Conservation (phyloP, 2,797 vertebrate species). For the Enteromius viviparus region DNA sequence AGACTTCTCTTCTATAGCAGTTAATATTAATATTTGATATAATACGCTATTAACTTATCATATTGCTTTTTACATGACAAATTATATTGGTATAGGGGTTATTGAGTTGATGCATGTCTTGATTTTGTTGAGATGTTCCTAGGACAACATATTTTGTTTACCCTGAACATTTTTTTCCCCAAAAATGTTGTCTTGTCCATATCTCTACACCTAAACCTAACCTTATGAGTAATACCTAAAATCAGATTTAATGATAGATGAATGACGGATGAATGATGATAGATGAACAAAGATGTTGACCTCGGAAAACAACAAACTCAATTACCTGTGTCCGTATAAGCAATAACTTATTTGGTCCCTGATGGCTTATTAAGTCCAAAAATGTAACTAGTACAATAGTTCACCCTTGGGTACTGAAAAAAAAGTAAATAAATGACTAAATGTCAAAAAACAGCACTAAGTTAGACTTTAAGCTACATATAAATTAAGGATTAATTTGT, state of each 20-base stretch:
- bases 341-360: slow-evolving; percentile 28
- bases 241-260: too few species aligned
- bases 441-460: background rate
- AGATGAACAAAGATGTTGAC: too few species aligned
- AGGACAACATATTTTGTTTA: background rate
- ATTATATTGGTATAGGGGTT: background rate
- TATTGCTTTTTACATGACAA: background rate
- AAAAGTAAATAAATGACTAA: background rate
- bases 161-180: too few species aligned
- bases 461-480: background rate
- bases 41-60: background rate
- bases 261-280: too few species aligned
- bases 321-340: background rate
- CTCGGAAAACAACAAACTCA: too few species aligned
- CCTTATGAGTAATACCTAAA: too few species aligned
- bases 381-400: background rate
- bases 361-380: slow-evolving; percentile 43
- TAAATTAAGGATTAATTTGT: background rate
- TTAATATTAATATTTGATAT: background rate
- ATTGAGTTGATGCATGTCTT: slow-evolving; percentile 6
- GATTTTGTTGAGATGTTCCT: background rate
- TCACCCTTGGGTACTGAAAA: background rate
- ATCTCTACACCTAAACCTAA: too few species aligned
- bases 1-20: background rate
- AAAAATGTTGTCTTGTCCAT: too few species aligned